Conservation (phyloP, 1,140 invertebrate species). For the Artemia franciscana region DNA sequence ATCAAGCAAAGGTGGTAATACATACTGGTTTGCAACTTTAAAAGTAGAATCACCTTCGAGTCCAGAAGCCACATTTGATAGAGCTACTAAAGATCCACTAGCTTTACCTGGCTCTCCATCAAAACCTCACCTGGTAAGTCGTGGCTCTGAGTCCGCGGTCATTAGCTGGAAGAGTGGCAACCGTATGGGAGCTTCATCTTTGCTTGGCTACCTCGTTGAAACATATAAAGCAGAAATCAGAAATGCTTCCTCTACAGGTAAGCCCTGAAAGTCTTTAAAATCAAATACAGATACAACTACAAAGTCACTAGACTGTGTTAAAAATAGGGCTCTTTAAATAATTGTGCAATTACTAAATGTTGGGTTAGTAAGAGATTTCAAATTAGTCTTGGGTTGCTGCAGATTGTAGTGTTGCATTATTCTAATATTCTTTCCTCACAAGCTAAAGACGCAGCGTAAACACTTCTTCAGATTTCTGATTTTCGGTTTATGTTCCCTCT, state of each 20-base stretch:
- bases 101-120: constrained; percentile 47
- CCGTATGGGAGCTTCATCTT: constrained; percentile 46
- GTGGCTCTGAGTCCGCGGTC: constrained; percentile 47
- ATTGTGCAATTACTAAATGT: no score
- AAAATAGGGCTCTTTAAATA: no score
- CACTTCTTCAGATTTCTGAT: no score
- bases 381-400: no score
- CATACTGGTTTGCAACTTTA: constrained; percentile 53
- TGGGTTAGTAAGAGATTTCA: no score
- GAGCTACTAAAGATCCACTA: constrained; percentile 40
- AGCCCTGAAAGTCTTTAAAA: no score
- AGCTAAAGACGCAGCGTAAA: no score
- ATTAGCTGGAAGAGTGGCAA: constrained; percentile 49
- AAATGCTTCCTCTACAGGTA: neutral
- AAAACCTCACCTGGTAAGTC: constrained; percentile 38
- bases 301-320: no score
- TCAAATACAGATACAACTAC: no score
- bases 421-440: no score
- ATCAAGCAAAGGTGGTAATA: constrained; percentile 47
- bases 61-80: constrained; percentile 45
- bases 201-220: constrained; percentile 57
- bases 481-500: no score
- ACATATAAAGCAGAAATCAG: constrained; percentile 49
- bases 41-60: constrained; percentile 42
- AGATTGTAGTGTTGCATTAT: no score